phyloP scores from a whole-genome alignment of 2,888 invertebrate species.

The Caenorhabditis afra region DNA sequence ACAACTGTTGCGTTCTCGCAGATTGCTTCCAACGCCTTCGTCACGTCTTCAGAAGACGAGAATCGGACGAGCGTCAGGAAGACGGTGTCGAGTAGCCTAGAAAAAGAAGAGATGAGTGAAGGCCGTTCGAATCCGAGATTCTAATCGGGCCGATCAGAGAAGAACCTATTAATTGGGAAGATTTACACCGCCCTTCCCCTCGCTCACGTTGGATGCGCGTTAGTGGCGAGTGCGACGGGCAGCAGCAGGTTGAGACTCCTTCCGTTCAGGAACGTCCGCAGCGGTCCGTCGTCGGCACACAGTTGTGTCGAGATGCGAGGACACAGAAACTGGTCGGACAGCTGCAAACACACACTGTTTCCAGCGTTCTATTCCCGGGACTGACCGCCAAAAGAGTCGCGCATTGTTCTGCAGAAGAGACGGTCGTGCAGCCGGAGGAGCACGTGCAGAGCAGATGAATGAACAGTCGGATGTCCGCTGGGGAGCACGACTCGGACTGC shows the following conservation, averaged over 20 bases:
- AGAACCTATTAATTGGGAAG: slow-evolving; percentile 8
- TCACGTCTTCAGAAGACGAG: slow-evolving; percentile 58
- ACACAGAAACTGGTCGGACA: slow-evolving; percentile 77
- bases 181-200: not conserved
- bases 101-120: slow-evolving; percentile 12
- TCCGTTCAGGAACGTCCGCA: slow-evolving; percentile 67
- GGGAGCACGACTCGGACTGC: slow-evolving; percentile 60
- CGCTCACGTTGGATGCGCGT: slow-evolving; percentile 55
- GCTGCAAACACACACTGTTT: slow-evolving; percentile 57
- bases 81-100: slow-evolving; percentile 62
- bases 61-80: slow-evolving; percentile 63
- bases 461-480: slow-evolving; percentile 69
- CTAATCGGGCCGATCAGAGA: not conserved
- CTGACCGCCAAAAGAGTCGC: slow-evolving; percentile 67
- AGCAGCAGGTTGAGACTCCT: slow-evolving; percentile 65
- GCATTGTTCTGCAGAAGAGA: slow-evolving; percentile 63
- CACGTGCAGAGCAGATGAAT: slow-evolving; percentile 71
- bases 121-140: slow-evolving; percentile 7
- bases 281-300: slow-evolving; percentile 67
- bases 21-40: slow-evolving; percentile 54
- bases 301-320: slow-evolving; percentile 63
- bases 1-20: slow-evolving; percentile 52
- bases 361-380: not conserved
- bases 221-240: slow-evolving; percentile 62
- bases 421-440: slow-evolving; percentile 42